Evolutionary conservation across 2,888 invertebrate species (phyloP).

Genomic region (Agelastica alni): DNA sequence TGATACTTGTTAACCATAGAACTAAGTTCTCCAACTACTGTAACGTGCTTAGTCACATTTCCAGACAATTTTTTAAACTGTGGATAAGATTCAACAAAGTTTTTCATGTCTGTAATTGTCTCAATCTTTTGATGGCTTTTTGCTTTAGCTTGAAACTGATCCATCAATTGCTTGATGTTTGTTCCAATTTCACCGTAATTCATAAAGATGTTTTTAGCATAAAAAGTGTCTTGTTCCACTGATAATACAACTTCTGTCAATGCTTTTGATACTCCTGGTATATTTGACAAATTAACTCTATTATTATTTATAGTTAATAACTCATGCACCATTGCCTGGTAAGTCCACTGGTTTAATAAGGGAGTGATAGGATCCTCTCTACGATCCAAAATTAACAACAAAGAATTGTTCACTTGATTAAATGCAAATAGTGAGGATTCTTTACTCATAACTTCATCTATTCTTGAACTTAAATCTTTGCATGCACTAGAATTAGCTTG

Average conservation of each 20-base stretch:
- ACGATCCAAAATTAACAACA: constrained; percentile 89
- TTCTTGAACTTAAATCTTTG: constrained; percentile 80
- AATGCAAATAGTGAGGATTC: constrained; percentile 89
- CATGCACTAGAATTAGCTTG: constrained; percentile 86
- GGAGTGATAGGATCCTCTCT: constrained; percentile 96
- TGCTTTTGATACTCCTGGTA: constrained; percentile 61
- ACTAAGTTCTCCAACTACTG: constrained; percentile 94
- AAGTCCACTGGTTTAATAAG: constrained; percentile 96
- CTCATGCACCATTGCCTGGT: constrained; percentile 99
- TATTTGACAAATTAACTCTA: constrained; percentile 84
- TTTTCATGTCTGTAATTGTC: constrained; percentile 98
- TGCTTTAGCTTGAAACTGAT: constrained; percentile 88
- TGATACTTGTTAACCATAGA: constrained; percentile 75
- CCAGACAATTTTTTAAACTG: constrained; percentile 96
- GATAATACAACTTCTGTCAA: constrained; percentile 77
- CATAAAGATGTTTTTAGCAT: constrained; percentile 88
- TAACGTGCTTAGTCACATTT: constrained; percentile 96
- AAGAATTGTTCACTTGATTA: constrained; percentile 74
- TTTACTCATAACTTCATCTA: constrained; percentile 82
- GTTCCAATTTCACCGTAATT: constrained; percentile 99
- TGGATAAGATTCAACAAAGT: constrained; percentile 96
- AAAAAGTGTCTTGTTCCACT: constrained; percentile 96
- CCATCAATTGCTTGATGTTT: constrained; percentile 95
- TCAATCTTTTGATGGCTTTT: constrained; percentile 97
- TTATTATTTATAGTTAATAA: constrained; percentile 90